Conservation (phyloP, 2,797 vertebrate species). For the Spea hammondii region DNA sequence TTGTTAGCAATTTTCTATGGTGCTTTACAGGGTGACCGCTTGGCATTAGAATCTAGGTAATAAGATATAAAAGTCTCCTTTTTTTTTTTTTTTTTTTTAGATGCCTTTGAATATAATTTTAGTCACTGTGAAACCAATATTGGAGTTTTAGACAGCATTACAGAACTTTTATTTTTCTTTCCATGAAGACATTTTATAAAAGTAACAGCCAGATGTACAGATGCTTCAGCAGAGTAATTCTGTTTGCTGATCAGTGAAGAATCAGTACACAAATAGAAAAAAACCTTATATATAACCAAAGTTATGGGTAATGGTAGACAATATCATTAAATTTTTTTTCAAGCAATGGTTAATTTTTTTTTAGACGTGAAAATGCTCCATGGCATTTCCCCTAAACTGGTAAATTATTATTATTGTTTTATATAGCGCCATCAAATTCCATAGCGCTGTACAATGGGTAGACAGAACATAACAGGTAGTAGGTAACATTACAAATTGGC, state of each 20-base stretch:
- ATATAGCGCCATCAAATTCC: no score
- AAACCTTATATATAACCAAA: no score
- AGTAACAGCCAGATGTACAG: constrained; percentile 35
- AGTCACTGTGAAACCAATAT: constrained; percentile 53
- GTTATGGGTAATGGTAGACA: no score
- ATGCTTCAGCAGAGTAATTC: constrained; percentile 25
- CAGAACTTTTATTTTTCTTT: constrained; percentile 38
- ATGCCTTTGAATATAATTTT: constrained; percentile 50
- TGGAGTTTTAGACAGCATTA: constrained; percentile 46
- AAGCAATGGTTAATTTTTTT: no score
- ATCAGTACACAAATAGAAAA: constrained; percentile 21
- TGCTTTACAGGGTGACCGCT: constrained; percentile 53
- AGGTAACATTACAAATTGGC: no score
- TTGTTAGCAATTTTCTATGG: constrained; percentile 53
- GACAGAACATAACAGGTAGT: no score
- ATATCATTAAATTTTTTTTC: no score
- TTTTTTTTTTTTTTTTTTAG: constrained; percentile 25
- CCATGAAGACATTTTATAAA: constrained; percentile 43
- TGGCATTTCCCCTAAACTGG: no score
- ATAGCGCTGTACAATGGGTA: no score
- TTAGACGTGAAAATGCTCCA: no score
- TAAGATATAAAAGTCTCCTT: constrained; percentile 52
- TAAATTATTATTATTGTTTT: no score
- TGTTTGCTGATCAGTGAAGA: constrained; percentile 41
- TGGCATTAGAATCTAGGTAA: constrained; percentile 52